A percentile compares a stretch with the other conserved stretches of the same genome.
Conservation (phyloP, 2,113 vertebrate genomes). For the Channa maculata region DNA sequence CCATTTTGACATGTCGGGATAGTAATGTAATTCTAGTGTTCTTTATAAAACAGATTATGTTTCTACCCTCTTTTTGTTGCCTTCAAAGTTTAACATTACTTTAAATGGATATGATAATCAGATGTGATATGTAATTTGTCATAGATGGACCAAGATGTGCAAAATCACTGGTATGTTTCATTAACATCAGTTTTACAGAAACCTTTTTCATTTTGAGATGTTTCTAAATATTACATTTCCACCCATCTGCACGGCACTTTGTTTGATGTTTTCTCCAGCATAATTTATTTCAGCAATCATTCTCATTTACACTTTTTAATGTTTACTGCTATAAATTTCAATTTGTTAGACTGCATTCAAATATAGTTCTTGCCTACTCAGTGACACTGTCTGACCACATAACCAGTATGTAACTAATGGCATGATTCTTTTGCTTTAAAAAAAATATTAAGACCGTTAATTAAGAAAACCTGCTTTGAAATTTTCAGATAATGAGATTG, state of each 20-base stretch:
- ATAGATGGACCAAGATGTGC: neutral
- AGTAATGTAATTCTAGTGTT: neutral
- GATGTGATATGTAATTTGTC: too few relatives aligned
- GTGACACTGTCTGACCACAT: neutral
- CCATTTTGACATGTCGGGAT: neutral
- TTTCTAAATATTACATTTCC: conserved; percentile 5
- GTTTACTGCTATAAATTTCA: conserved; percentile 23
- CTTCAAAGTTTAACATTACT: too few relatives aligned
- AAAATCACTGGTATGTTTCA: neutral
- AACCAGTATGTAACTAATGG: neutral
- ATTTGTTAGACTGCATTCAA: conserved; percentile 11
- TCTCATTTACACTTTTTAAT: conserved; percentile 32
- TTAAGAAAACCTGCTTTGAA: too few relatives aligned
- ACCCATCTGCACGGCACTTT: conserved; percentile 11
- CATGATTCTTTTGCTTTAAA: neutral
- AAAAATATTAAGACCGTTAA: too few relatives aligned
- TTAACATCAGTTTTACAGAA: neutral
- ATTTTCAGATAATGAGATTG: too few relatives aligned
- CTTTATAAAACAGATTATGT: too few relatives aligned
- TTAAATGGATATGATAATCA: too few relatives aligned
- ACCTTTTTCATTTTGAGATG: neutral
- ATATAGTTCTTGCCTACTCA: neutral
- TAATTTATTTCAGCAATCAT: conserved; percentile 39
- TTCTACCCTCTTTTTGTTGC: neutral
- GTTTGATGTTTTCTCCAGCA: conserved; percentile 36